Percentiles rank a stretch among this genome's conserved stretches.
phyloP scores from a whole-genome alignment of 2,797 vertebrate species.

The Protonibea diacanthus region DNA sequence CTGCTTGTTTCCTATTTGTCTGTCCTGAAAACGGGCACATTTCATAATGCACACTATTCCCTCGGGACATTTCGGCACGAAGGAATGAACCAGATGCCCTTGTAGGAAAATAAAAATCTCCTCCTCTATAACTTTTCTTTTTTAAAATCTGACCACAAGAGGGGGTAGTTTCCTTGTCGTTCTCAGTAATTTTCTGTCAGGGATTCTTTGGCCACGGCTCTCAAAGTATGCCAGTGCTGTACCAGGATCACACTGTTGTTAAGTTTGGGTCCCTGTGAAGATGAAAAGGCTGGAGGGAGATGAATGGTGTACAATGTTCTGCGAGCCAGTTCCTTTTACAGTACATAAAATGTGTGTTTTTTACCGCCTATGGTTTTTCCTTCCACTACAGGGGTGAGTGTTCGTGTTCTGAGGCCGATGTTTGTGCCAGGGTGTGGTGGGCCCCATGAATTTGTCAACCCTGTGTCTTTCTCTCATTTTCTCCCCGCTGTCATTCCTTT shows the following conservation, averaged over 20 bases:
- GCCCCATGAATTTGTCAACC: slow-evolving; percentile 79
- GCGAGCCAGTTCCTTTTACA: slow-evolving; percentile 80
- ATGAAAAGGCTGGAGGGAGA: slow-evolving; percentile 81
- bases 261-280: slow-evolving; percentile 77
- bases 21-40: slow-evolving; percentile 6
- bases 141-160: slow-evolving; percentile 70
- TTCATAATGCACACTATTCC: slow-evolving; percentile 32
- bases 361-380: slow-evolving; percentile 80
- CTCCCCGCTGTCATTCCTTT: slow-evolving; percentile 64
- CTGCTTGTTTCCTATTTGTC: slow-evolving; percentile 4
- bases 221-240: slow-evolving; percentile 56
- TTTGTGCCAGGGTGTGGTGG: slow-evolving; percentile 81
- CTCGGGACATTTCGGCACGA: background rate
- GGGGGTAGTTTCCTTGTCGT: slow-evolving; percentile 65
- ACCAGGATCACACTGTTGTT: slow-evolving; percentile 77
- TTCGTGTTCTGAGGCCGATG: slow-evolving; percentile 75
- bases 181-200: slow-evolving; percentile 36
- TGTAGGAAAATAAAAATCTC: slow-evolving; percentile 27
- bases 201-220: slow-evolving; percentile 58
- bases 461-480: slow-evolving; percentile 71
- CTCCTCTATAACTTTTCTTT: slow-evolving; percentile 22
- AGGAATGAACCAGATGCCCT: slow-evolving; percentile 47
- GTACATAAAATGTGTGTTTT: slow-evolving; percentile 82
- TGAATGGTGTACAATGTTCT: slow-evolving; percentile 73
- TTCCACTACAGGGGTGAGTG: slow-evolving; percentile 77